Conservation (phyloP, 1,140 invertebrate species). For the Rhopalosiphum padi region DNA sequence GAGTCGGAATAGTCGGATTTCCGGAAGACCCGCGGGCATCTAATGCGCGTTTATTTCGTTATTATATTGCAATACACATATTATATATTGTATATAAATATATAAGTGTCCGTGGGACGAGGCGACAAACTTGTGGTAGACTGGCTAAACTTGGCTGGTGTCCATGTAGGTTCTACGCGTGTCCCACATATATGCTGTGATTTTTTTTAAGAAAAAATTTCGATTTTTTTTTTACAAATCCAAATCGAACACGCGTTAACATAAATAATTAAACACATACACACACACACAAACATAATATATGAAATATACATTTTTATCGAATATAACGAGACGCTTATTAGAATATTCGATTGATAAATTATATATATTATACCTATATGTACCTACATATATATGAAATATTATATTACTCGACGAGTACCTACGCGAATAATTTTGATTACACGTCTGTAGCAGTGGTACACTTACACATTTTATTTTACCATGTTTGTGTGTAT, state of each 20-base stretch:
- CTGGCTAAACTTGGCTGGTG: background rate
- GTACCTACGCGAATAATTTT: background rate
- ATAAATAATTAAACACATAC: background rate
- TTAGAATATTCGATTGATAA: constrained; percentile 31
- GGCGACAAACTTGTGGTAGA: background rate
- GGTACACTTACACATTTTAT: background rate
- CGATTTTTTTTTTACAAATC: background rate
- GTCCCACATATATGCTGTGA: background rate
- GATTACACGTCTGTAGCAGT: background rate
- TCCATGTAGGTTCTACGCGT: background rate
- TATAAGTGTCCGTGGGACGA: background rate
- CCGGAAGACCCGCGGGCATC: background rate
- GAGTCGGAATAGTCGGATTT: background rate
- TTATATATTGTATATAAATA: background rate
- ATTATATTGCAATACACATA: background rate
- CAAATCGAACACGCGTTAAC: background rate
- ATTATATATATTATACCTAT: constrained; percentile 14
- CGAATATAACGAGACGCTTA: constrained; percentile 13
- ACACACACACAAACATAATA: background rate
- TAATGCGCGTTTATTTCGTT: background rate
- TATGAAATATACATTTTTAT: constrained; percentile 13
- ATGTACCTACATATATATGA: background rate
- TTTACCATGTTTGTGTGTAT: background rate
- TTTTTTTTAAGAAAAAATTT: background rate
- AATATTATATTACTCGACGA: background rate